Conservation (phyloP, 1,140 invertebrate genomes). For the Drosophila punjabiensis region DNA sequence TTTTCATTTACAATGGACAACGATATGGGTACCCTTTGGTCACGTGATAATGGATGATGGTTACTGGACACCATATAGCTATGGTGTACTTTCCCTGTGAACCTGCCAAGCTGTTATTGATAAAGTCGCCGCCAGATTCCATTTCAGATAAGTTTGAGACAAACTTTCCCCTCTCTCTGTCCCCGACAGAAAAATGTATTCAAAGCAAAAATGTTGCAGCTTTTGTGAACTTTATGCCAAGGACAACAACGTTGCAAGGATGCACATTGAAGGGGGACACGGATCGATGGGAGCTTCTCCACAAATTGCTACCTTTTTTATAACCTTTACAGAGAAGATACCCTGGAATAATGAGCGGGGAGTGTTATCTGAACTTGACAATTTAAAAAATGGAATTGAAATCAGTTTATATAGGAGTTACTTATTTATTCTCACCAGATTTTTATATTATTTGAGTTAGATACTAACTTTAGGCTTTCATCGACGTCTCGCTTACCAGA, state of each 20-base stretch:
- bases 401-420: not conserved
- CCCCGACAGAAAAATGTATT: not conserved
- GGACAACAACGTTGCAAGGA: slow-evolving; percentile 23
- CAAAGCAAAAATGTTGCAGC: slow-evolving; percentile 28
- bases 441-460: not conserved
- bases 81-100: not conserved
- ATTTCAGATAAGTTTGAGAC: slow-evolving; percentile 27
- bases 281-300: slow-evolving; percentile 36
- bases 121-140: slow-evolving; percentile 30
- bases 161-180: slow-evolving; percentile 10
- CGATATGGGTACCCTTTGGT: slow-evolving; percentile 26
- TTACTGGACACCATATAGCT: not conserved
- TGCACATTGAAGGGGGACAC: slow-evolving; percentile 26
- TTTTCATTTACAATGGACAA: slow-evolving; percentile 66
- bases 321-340: slow-evolving; percentile 12
- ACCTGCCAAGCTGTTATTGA: slow-evolving; percentile 16
- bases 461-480: not conserved
- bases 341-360: not conserved
- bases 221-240: slow-evolving; percentile 39
- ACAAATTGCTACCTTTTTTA: slow-evolving; percentile 19
- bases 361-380: too few relatives aligned
- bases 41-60: slow-evolving; percentile 49
- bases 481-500: too few relatives aligned
- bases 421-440: not conserved
- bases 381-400: not conserved